Conservation (phyloP, 2,113 vertebrate genomes). For the Triplophysa siluroides region DNA sequence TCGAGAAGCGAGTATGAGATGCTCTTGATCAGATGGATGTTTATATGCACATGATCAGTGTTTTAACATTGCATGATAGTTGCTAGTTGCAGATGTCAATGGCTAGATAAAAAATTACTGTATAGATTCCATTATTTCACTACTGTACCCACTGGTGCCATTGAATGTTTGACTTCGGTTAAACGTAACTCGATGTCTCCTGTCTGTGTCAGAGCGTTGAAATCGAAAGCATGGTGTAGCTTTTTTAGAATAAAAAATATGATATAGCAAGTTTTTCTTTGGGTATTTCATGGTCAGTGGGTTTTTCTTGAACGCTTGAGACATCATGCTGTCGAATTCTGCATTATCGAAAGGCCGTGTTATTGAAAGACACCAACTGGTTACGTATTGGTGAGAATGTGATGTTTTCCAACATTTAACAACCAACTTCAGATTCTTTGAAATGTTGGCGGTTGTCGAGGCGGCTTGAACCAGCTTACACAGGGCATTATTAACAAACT, state of each 20-base stretch:
- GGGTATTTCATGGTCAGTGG: not conserved
- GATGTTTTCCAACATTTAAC: too few species aligned
- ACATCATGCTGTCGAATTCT: not conserved
- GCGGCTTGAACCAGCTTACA: not conserved
- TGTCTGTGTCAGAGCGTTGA: not conserved
- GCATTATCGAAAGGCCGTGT: not conserved
- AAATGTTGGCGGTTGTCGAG: too few species aligned
- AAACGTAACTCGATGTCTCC: not conserved
- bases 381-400: too few species aligned
- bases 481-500: conserved; percentile 16
- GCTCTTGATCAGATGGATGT: not conserved
- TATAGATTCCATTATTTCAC: conserved; percentile 12
- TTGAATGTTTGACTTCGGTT: not conserved
- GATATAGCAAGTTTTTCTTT: not conserved
- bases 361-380: too few species aligned
- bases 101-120: not conserved
- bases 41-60: conserved; percentile 12
- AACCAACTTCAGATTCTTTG: too few species aligned
- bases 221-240: not conserved
- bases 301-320: not conserved
- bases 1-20: conserved; percentile 10
- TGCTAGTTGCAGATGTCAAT: not conserved
- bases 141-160: conserved; percentile 25
- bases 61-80: conserved; percentile 56
- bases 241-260: not conserved